phyloP scores from a whole-genome alignment of 2,797 vertebrate genomes.

The Chloroceryle amazona region DNA sequence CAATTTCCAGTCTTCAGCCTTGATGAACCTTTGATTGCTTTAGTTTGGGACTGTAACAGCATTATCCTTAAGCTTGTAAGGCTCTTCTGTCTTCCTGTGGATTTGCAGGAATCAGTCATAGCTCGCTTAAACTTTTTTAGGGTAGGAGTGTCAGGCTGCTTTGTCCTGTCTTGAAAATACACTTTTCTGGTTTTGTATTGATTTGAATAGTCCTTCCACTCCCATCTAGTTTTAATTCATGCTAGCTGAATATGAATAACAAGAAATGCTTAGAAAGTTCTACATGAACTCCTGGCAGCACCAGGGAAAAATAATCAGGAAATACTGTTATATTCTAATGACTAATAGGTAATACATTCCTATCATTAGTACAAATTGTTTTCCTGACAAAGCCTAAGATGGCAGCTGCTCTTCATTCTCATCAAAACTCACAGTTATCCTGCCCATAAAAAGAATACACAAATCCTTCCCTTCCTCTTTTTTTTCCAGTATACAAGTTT shows the following conservation, averaged over 20 bases:
- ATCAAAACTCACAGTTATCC: neutral
- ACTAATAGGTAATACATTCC: neutral
- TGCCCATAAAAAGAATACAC: neutral
- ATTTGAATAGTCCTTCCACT: neutral
- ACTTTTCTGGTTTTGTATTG: neutral
- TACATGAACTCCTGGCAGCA: neutral
- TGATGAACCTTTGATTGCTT: neutral
- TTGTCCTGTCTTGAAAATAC: neutral
- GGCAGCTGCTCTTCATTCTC: neutral
- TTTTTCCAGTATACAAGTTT: neutral
- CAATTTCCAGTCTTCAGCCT: constrained; percentile 10
- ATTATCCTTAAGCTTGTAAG: neutral
- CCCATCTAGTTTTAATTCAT: neutral
- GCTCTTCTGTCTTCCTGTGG: neutral
- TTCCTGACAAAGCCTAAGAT: neutral
- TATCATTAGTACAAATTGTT: neutral
- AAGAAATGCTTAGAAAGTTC: neutral
- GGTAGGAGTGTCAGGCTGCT: neutral
- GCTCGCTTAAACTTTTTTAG: neutral
- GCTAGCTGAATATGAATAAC: neutral
- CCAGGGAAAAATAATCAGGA: neutral
- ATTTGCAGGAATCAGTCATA: neutral
- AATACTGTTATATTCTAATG: neutral
- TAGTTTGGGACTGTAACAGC: neutral
- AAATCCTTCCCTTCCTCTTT: neutral